These are phyloP conservation scores for Styela plicata DNA, from an alignment of 23 tunicate species.

Conservation along the genomic window DNA sequence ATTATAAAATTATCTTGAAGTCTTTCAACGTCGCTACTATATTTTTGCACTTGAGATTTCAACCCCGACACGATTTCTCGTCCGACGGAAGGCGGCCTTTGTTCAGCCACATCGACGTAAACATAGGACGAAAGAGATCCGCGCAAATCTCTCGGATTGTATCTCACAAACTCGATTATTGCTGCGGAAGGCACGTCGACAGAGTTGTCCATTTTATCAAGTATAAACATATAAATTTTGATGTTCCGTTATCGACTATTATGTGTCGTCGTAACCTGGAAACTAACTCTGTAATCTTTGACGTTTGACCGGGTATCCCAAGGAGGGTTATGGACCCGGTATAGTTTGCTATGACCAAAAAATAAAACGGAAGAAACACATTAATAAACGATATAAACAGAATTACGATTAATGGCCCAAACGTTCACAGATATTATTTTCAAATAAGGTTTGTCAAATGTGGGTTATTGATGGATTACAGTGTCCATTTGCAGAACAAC, in stretches of 20 bases:
- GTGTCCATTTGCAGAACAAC: no score
- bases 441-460: no score
- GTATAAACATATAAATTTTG: neutral
- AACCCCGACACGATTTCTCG: neutral
- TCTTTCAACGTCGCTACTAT: slow-evolving; percentile 7
- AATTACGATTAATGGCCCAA: no score
- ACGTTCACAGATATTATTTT: no score
- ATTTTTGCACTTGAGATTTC: slow-evolving; percentile 1
- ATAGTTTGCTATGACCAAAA: no score
- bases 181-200: slow-evolving; percentile 1
- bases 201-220: neutral
- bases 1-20: slow-evolving; percentile 19
- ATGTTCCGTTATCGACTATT: neutral
- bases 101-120: neutral
- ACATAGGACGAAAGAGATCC: neutral
- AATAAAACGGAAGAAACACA: no score
- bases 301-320: neutral
- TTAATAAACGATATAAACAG: no score
- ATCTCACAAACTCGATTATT: slow-evolving; percentile 15
- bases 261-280: neutral
- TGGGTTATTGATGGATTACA: no score
- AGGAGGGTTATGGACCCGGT: neutral
- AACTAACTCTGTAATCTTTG: neutral
- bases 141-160: neutral
- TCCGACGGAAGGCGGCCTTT: neutral